Evolutionary conservation across 2,888 invertebrate species (phyloP).

Genomic region (Andrena chrysosceles): DNA sequence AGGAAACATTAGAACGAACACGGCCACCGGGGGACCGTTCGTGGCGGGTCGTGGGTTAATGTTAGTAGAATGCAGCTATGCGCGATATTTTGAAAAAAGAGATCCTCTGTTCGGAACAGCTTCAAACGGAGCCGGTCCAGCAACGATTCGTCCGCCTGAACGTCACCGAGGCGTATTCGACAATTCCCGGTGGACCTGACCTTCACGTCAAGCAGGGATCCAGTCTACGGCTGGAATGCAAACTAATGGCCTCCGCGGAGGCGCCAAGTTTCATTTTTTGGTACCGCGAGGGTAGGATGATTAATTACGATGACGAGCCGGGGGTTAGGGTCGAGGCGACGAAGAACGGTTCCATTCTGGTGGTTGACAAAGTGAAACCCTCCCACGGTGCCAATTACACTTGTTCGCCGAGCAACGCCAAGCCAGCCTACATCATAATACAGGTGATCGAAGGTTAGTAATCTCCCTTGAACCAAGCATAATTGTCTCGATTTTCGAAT

Average conservation of each 20-base stretch:
- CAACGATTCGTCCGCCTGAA: constrained; percentile 71
- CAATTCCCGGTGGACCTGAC: constrained; percentile 90
- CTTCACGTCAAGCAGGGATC: constrained; percentile 91
- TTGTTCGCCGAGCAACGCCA: constrained; percentile 77
- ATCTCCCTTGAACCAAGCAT: neutral
- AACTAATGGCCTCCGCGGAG: constrained; percentile 89
- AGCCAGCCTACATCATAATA: constrained; percentile 73
- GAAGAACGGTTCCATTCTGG: constrained; percentile 78
- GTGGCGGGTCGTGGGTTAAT: neutral
- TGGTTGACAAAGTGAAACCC: constrained; percentile 78
- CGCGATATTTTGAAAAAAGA: neutral
- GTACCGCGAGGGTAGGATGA: constrained; percentile 94
- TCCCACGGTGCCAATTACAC: constrained; percentile 84
- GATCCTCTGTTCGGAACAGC: constrained; percentile 42
- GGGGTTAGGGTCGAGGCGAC: constrained; percentile 86
- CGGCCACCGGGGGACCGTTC: neutral
- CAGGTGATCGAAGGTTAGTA: constrained; percentile 77
- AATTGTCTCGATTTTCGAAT: no score
- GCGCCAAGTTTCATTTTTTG: constrained; percentile 91
- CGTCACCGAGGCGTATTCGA: constrained; percentile 89
- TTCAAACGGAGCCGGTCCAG: constrained; percentile 72
- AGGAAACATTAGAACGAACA: neutral
- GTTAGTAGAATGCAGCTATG: neutral
- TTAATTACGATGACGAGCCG: constrained; percentile 90
- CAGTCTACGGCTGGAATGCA: constrained; percentile 89